Conservation (phyloP, 2,888 invertebrate genomes). For the Lithodes maja region DNA sequence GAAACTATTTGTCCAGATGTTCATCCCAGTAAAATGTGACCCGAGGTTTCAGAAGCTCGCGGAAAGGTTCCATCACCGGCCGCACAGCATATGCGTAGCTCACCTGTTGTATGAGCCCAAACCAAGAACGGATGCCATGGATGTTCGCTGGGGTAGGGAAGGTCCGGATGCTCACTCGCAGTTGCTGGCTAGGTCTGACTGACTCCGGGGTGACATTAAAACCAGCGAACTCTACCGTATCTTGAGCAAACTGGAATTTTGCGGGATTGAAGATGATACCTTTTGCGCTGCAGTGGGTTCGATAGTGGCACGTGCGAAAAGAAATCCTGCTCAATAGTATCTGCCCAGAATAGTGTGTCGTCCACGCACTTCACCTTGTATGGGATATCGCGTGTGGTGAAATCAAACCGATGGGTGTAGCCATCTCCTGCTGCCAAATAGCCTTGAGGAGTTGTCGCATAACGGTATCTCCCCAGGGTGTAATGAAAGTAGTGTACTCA, state of each 20-base stretch:
- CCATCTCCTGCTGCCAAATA: conserved; percentile 34
- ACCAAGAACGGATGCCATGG: conserved; percentile 21
- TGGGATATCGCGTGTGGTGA: conserved; percentile 28
- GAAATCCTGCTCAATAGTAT: conserved; percentile 19
- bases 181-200: not conserved
- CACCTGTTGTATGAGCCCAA: conserved; percentile 16
- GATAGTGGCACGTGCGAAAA: conserved; percentile 26
- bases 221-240: conserved; percentile 38
- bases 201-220: not conserved
- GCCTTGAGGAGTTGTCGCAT: conserved; percentile 22
- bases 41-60: not conserved
- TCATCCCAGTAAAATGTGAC: not conserved
- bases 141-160: conserved; percentile 27
- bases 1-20: conserved; percentile 12
- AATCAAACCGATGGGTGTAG: conserved; percentile 19
- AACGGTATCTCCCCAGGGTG: conserved; percentile 35
- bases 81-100: not conserved
- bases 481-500: conserved; percentile 11
- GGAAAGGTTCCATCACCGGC: not conserved
- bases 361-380: conserved; percentile 38
- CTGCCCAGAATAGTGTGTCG: conserved; percentile 42
- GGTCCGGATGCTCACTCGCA: not conserved
- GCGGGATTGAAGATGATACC: conserved; percentile 45
- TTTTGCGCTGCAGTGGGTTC: conserved; percentile 12
- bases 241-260: conserved; percentile 42